Conservation (phyloP, 2,888 invertebrate genomes). For the Andricus curvator region DNA sequence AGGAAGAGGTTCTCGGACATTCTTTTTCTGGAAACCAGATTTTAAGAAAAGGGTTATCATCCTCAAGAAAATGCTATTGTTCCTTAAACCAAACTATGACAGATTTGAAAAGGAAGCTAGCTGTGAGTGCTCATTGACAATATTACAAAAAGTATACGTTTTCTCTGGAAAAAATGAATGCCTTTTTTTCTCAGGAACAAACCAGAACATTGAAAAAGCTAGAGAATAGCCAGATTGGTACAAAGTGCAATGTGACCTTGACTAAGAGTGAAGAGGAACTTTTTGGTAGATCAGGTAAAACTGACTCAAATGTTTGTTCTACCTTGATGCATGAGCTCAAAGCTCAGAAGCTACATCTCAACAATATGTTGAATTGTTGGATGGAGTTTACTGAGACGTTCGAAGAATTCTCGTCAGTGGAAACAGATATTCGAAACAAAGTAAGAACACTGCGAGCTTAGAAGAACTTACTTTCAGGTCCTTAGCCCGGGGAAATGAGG, state of each 20-base stretch:
- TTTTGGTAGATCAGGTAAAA: not conserved
- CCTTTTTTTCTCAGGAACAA: constrained; percentile 13
- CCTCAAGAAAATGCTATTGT: not conserved
- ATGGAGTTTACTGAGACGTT: not conserved
- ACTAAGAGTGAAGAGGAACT: constrained; percentile 13
- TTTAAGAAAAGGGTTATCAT: not conserved
- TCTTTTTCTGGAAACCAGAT: not conserved
- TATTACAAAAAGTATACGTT: not conserved
- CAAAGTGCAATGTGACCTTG: constrained; percentile 12
- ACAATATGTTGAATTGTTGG: constrained; percentile 1
- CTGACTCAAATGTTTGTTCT: not conserved
- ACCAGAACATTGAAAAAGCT: not conserved
- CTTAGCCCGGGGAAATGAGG: no score
- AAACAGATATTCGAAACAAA: constrained; percentile 1
- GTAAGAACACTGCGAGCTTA: not conserved
- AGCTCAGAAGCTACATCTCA: not conserved
- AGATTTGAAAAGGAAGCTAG: constrained; percentile 9
- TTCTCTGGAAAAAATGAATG: not conserved
- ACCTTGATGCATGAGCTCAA: not conserved
- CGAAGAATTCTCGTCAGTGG: not conserved
- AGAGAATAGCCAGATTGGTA: constrained; percentile 2
- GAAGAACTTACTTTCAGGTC: not conserved
- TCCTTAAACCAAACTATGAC: not conserved
- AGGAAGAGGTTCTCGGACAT: not conserved
- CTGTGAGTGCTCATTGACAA: not conserved